These are phyloP conservation scores for Onchidella celtica DNA, from an alignment of 2,888 invertebrate genomes.

Conservation along the genomic window DNA sequence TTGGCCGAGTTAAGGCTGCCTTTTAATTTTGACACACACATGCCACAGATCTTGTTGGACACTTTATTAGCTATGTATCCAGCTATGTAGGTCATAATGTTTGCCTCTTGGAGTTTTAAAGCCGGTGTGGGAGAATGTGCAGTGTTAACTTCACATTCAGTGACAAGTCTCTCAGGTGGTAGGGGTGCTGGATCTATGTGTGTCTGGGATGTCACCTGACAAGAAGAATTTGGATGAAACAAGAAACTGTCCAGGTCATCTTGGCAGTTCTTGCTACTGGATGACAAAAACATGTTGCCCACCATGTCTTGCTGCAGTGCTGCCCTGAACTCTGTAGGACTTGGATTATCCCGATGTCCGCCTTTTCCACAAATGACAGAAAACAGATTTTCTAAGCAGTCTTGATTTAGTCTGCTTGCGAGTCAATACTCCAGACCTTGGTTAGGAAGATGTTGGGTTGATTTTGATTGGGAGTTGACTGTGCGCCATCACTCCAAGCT, in stretches of 20 bases:
- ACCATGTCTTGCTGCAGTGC: not conserved
- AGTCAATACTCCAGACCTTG: not conserved
- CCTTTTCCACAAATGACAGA: constrained; percentile 1
- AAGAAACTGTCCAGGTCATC: too few relatives aligned
- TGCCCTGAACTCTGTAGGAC: not conserved
- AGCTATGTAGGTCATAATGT: too few relatives aligned
- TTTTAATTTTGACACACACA: too few relatives aligned
- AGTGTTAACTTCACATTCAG: too few relatives aligned
- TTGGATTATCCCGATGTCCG: not conserved
- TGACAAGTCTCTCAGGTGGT: too few relatives aligned
- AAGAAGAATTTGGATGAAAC: too few relatives aligned
- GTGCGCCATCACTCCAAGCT: not conserved
- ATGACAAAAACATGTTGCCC: not conserved
- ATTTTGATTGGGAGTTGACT: not conserved
- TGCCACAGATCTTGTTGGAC: too few relatives aligned
- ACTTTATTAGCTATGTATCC: too few relatives aligned
- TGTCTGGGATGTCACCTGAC: not conserved
- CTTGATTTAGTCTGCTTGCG: not conserved
- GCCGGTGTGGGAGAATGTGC: not conserved
- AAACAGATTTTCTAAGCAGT: constrained; percentile 5
- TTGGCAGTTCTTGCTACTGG: too few relatives aligned
- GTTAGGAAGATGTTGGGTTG: not conserved
- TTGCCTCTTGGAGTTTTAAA: not conserved
- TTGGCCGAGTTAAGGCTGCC: too few relatives aligned
- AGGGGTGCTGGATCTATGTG: too few relatives aligned